Conservation (phyloP, 2,113 vertebrate species). For the Willisornis vidua region DNA sequence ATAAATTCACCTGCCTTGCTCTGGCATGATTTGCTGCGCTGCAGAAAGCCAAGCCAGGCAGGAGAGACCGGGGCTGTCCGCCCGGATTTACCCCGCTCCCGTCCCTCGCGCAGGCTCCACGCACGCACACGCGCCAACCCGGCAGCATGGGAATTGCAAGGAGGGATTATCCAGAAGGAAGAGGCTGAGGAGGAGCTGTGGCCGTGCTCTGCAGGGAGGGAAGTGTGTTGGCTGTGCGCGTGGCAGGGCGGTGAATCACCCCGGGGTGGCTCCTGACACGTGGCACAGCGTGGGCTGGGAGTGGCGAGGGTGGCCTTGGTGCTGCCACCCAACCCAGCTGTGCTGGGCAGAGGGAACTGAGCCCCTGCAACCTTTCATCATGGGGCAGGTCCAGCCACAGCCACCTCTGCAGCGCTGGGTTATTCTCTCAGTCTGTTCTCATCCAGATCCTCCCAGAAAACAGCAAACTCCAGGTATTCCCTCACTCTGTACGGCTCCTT, state of each 20-base stretch:
- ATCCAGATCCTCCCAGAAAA: background rate
- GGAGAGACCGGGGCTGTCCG: background rate
- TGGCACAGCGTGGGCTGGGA: background rate
- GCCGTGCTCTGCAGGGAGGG: background rate
- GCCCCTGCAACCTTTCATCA: background rate
- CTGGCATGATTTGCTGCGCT: background rate
- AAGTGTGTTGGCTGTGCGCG: background rate
- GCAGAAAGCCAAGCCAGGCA: background rate
- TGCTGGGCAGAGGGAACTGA: background rate
- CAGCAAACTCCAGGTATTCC: fast-evolving
- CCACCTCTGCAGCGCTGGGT: background rate
- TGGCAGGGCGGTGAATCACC: background rate
- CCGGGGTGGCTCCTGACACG: background rate
- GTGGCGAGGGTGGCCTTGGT: background rate
- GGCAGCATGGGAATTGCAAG: fast-evolving
- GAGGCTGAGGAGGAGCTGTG: background rate
- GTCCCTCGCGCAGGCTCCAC: fast-evolving
- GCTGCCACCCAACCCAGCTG: background rate
- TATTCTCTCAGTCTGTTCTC: background rate
- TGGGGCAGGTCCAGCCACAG: too few species aligned
- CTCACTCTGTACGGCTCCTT: fast-evolving
- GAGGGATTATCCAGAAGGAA: background rate
- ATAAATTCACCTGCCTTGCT: background rate
- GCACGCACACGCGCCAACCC: fast-evolving
- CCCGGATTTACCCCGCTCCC: background rate